Evolutionary conservation across 1,140 invertebrate genomes (phyloP).

Genomic region (Tetramorium parvispinum): DNA sequence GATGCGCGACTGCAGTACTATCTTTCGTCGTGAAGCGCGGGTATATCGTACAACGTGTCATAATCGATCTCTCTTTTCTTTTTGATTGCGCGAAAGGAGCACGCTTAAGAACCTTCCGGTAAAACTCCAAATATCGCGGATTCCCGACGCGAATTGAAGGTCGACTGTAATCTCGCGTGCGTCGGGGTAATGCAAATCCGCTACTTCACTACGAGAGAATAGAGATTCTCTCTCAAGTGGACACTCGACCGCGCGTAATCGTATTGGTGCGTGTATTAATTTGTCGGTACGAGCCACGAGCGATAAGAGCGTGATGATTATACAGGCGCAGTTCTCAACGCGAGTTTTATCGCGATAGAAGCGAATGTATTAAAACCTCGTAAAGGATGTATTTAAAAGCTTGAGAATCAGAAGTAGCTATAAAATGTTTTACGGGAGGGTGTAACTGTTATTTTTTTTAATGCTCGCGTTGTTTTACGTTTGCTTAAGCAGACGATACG

Average conservation of each 20-base stretch:
- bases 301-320: conserved; percentile 16
- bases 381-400: neutral
- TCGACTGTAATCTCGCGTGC: neutral
- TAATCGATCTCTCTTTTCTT: neutral
- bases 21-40: neutral
- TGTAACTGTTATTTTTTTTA: neutral
- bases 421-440: conserved; percentile 1
- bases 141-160: neutral
- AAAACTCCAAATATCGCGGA: neutral
- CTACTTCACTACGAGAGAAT: neutral
- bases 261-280: conserved; percentile 6
- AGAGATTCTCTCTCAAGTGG: neutral
- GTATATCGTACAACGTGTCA: conserved; percentile 13
- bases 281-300: neutral
- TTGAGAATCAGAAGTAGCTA: neutral
- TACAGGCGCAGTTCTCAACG: conserved; percentile 5
- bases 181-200: neutral
- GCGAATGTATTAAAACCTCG: neutral
- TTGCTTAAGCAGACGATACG: neutral
- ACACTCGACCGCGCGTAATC: neutral
- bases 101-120: neutral
- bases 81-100: neutral
- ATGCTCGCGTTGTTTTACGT: neutral
- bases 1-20: neutral
- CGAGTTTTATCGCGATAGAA: conserved; percentile 30